Evolutionary conservation across 1,140 invertebrate species (phyloP).

Genomic region (Sminthurides bifidus): DNA sequence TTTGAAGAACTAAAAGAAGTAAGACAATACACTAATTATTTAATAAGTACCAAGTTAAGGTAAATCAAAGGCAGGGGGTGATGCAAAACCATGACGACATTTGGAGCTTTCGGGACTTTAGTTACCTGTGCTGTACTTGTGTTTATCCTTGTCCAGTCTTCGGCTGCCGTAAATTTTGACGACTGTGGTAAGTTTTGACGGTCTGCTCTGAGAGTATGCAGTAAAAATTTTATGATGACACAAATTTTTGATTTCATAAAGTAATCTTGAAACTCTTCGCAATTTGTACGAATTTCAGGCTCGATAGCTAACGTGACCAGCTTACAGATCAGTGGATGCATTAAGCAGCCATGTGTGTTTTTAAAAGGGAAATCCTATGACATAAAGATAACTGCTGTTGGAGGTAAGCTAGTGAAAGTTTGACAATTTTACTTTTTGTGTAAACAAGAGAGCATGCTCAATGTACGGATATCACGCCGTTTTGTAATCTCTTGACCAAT

Average conservation of each 20-base stretch:
- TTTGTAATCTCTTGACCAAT: too few species aligned
- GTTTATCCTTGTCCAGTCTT: too few species aligned
- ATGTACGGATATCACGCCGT: background rate
- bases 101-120: too few species aligned
- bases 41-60: too few species aligned
- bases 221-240: background rate
- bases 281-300: background rate
- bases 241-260: background rate
- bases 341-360: background rate
- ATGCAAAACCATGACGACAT: too few species aligned
- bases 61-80: too few species aligned
- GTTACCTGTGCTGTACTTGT: too few species aligned
- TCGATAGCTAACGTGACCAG: background rate
- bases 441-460: too few species aligned
- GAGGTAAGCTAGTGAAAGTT: background rate
- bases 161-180: background rate
- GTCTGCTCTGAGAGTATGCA: background rate
- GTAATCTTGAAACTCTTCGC: background rate
- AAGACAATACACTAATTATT: too few species aligned
- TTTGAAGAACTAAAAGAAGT: too few species aligned
- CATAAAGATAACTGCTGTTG: background rate
- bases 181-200: constrained; percentile 1
- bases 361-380: background rate
- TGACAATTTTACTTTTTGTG: too few species aligned
- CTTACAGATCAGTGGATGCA: background rate